Conservation (phyloP, 2,797 vertebrate genomes). For the Synanceia verrucosa region DNA sequence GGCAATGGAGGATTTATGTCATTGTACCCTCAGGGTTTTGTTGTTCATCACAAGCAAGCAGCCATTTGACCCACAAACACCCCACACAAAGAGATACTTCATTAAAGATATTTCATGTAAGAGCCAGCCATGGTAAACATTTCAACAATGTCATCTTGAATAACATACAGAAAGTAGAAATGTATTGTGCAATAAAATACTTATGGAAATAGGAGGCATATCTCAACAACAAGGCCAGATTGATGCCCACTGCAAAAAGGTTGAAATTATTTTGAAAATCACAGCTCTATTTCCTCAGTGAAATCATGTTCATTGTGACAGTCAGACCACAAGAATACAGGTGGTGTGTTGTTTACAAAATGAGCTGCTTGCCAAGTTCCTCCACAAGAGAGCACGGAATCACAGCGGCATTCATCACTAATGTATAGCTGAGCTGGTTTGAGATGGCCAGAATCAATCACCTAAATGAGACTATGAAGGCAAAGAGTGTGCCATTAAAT, state of each 20-base stretch:
- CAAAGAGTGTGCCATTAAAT: slow-evolving; percentile 52
- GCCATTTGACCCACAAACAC: slow-evolving; percentile 32
- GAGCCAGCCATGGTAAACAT: background rate
- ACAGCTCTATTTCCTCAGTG: background rate
- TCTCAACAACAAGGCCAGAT: background rate
- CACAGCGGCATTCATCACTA: slow-evolving; percentile 59
- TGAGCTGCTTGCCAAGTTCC: slow-evolving; percentile 54
- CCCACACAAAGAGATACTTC: background rate
- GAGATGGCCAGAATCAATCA: slow-evolving; percentile 70
- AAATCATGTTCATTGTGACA: slow-evolving; percentile 20
- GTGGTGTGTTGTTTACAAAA: slow-evolving; percentile 57
- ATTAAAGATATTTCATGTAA: slow-evolving; percentile 5
- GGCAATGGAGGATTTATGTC: slow-evolving; percentile 23
- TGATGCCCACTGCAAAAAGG: background rate
- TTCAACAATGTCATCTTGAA: background rate
- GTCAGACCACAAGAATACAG: slow-evolving; percentile 25
- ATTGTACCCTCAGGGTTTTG: background rate
- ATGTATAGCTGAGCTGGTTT: slow-evolving; percentile 59
- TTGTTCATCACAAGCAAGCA: slow-evolving; percentile 19
- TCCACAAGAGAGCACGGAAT: slow-evolving; percentile 57
- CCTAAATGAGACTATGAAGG: slow-evolving; percentile 61
- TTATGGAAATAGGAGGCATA: background rate
- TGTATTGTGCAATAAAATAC: background rate
- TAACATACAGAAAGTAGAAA: background rate
- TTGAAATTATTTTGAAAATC: background rate